Percentiles rank a stretch among this genome's conserved stretches.
phyloP scores from a whole-genome alignment of 2,888 invertebrate genomes.

The Nemapogon koenigi region DNA sequence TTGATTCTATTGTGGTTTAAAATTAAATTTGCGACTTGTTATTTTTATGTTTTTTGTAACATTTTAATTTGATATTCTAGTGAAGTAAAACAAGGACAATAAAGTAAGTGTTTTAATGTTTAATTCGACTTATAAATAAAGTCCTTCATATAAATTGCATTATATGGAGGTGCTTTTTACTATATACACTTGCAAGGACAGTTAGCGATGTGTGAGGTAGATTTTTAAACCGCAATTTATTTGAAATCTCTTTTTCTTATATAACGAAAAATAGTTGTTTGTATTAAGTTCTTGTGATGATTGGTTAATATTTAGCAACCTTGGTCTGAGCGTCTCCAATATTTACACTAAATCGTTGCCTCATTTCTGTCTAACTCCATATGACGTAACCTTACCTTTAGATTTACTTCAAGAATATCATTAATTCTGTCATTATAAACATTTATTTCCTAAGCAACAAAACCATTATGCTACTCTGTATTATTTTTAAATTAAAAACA shows the following conservation, averaged over 20 bases:
- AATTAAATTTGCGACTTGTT: not conserved
- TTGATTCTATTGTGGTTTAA: too few relatives aligned
- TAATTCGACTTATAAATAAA: not conserved
- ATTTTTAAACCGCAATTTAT: too few relatives aligned
- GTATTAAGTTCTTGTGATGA: constrained; percentile 6
- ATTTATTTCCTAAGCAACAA: too few relatives aligned
- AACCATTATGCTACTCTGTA: too few relatives aligned
- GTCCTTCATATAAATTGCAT: not conserved
- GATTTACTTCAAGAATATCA: too few relatives aligned
- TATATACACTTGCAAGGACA: not conserved
- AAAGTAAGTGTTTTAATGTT: constrained; percentile 25
- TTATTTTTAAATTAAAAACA: too few relatives aligned
- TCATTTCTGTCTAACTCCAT: constrained; percentile 8
- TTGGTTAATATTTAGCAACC: constrained; percentile 7
- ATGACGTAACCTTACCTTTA: constrained; percentile 7
- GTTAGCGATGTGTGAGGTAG: not conserved
- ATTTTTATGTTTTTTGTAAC: not conserved
- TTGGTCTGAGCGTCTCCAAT: constrained; percentile 7
- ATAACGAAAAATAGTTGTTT: not conserved
- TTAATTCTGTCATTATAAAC: too few relatives aligned
- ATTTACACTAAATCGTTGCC: constrained; percentile 8
- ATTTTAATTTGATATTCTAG: not conserved
- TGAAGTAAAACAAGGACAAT: constrained; percentile 22
- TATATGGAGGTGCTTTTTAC: not conserved
- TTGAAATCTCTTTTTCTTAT: too few relatives aligned